Base-by-base conservation (phyloP, 2,888 invertebrate genomes). In the Lymantria dispar region DNA sequence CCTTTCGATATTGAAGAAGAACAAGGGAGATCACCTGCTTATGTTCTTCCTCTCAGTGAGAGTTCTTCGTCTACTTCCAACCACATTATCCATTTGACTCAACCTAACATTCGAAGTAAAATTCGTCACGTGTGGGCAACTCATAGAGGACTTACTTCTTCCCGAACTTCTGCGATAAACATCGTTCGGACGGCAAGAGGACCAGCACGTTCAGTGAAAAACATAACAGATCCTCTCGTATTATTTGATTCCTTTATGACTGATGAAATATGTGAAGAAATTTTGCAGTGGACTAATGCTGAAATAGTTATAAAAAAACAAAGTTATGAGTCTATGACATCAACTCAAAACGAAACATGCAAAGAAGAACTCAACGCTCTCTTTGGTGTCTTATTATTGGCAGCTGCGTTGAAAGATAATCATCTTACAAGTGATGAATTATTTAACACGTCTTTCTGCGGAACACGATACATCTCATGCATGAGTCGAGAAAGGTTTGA, bases 381-480 rank as follows among this genome's bases (percentile, higher is more conserved):
- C n/a, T 50, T 67, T 31, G 66, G 64, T 10, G 46, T 64, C 5
- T 54, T 68, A 31, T 54, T 56, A 41, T 50, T 68, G 50, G 39
- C 54, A 45, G 67, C 65, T 45, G 60, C 62, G 33, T 41, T 62
- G 46, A 64, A 69, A 54, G 62, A 68, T 50, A 63, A 68, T 44
- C 63, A 64, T 54, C 48, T 66, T 13, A 58, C 62, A 38, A 55
- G 56, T 33, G 54, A 56, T 15, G 64, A 69, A 52, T 40, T 68
- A 36, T 67, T 69, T 48, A 55, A 64, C 47, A 48, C 45, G 38
- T 39, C 49, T 29, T 64, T 49, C 44, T 53, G 40, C 31, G 60
- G 55, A 39, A 60, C 49, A 11, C 45, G 59, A 9, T 68, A 68
- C 45, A 50, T 60, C n/a, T 44, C 58, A 37, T 48, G 45, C 36